Percentiles rank a stretch among this genome's conserved stretches.
Evolutionary conservation across 2,113 vertebrate genomes (phyloP).

Genomic region (Trogon melanurus): DNA sequence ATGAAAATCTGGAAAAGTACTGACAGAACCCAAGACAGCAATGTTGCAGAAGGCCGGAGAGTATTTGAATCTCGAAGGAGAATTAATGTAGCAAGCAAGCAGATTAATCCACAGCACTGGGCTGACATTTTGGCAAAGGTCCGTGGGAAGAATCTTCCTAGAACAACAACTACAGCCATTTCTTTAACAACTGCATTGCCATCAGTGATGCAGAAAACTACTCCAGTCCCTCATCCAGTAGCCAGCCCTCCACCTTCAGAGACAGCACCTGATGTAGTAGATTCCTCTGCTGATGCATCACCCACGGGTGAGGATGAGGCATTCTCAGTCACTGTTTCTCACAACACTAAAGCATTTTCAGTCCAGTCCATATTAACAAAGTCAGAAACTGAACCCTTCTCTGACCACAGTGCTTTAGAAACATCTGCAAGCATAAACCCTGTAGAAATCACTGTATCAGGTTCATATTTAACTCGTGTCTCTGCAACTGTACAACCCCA

Average conservation of each 20-base stretch:
- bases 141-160: constrained; percentile 77
- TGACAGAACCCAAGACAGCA: constrained; percentile 57
- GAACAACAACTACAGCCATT: constrained; percentile 33
- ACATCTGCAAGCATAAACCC: neutral
- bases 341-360: neutral
- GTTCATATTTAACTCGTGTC: neutral
- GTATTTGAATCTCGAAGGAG: constrained; percentile 79
- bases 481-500: neutral
- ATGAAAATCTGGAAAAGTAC: constrained; percentile 69
- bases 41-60: constrained; percentile 74
- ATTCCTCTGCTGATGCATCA: constrained; percentile 66
- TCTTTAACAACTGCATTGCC: neutral
- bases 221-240: neutral
- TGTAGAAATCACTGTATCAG: neutral
- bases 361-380: neutral
- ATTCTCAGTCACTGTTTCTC: constrained; percentile 6
- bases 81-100: constrained; percentile 80
- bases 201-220: neutral
- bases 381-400: neutral
- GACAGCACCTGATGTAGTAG: constrained; percentile 6
- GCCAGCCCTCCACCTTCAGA: neutral
- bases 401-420: neutral
- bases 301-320: constrained; percentile 61
- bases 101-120: constrained; percentile 90
- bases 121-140: constrained; percentile 90